Base-by-base conservation (phyloP, 2,797 vertebrate genomes). In the Arrhamphus sclerolepis region DNA sequence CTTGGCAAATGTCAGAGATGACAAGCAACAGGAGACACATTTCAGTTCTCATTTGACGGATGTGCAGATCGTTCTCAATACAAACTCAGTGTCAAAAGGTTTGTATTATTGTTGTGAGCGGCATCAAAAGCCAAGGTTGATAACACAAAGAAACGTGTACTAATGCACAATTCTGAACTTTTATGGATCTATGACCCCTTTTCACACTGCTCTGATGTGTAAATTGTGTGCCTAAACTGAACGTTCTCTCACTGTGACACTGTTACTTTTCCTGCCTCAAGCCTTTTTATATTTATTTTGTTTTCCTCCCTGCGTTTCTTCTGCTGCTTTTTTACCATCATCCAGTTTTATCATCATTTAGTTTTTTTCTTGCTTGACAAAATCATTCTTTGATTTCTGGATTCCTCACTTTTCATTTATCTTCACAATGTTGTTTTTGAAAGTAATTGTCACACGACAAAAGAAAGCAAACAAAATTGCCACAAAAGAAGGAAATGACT, bases 1-100 rank as follows among this genome's bases (percentile, higher is more conserved):
- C 64, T 43, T 9, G 13, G 61, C n/a, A 82, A 85, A 86, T 78
- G 76, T 83, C 72, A 85, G 46, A 66, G 63, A 59, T 22, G 46
- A 60, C 62, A 66, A n/a, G 55, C 62, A 54, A 47, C 53, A 42
- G 46, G 21, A 51, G 42, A 73, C 22, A 69, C 42, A 78, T 50
- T 60, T 43, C 42, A 38, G 53, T 38, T 39, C 16, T 70, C 39
- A 7, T 43, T 63, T 46, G 62, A 54, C 50, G 43, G 54, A 60
- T 2, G 8, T 43, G n/a, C 46, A 73, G 22, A 57, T 8, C 20
- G 29, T 28, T 17, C 39, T 2, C 34, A 54, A 55, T 34, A 56
- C 39, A 44, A 38, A 28, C 67, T 10, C 44, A 62, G 39, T 54
- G 7, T 64, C 34, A 16, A 38, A 47, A 24, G 60, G 51, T 26